phyloP scores from a whole-genome alignment of 2,113 vertebrate species.

The Oncorhynchus tshawytscha region DNA sequence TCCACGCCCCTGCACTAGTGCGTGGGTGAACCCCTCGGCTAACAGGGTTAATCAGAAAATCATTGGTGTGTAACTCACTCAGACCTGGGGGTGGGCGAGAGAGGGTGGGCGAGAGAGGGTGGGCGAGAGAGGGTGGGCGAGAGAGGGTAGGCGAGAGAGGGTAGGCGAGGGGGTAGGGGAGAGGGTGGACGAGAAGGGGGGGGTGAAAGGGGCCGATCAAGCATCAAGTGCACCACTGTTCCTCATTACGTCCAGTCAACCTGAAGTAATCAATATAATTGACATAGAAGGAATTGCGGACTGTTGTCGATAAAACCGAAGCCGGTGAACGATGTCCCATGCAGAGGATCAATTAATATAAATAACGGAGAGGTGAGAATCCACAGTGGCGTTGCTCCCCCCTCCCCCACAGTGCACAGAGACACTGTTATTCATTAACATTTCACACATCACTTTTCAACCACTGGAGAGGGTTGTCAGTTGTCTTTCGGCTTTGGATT shows the following conservation, averaged over 20 bases:
- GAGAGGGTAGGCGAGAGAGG: neutral
- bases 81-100: slow-evolving; percentile 2
- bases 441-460: slow-evolving; percentile 10
- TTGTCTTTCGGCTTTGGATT: too few relatives aligned
- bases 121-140: neutral
- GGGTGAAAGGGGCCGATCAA: slow-evolving; percentile 15
- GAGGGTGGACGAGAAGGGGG: neutral
- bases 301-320: neutral
- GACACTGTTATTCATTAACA: slow-evolving; percentile 36
- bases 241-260: slow-evolving; percentile 76
- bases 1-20: slow-evolving; percentile 33
- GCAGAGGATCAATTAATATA: slow-evolving; percentile 27
- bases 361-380: slow-evolving; percentile 7
- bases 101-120: neutral
- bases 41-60: slow-evolving; percentile 70
- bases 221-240: slow-evolving; percentile 42
- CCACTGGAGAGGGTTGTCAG: neutral
- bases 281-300: slow-evolving; percentile 60
- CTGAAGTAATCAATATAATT: slow-evolving; percentile 76
- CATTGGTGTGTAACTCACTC: slow-evolving; percentile 61
- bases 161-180: neutral
- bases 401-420: neutral
- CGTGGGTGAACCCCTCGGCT: slow-evolving; percentile 47
- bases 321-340: neutral
- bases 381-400: slow-evolving; percentile 1